Conservation (phyloP, 2,888 invertebrate species). For the Amblyjoppa proteus region DNA sequence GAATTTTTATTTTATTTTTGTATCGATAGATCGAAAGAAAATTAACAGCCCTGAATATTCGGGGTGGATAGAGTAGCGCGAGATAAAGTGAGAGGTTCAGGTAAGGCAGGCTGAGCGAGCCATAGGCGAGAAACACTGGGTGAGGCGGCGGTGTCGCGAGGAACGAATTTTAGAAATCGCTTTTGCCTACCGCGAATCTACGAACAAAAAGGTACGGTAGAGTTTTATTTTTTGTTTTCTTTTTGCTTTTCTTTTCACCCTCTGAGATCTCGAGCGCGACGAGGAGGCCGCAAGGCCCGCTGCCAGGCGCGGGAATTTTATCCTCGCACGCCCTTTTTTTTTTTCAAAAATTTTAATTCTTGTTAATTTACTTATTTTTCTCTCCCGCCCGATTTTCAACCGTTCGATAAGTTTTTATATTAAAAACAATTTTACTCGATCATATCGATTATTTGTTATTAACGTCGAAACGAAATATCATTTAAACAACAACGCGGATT, state of each 20-base stretch:
- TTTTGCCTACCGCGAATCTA: neutral
- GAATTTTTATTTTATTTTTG: neutral
- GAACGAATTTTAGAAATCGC: constrained; percentile 18
- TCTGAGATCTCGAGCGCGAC: neutral
- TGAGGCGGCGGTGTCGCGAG: constrained; percentile 37
- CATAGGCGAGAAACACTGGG: constrained; percentile 64
- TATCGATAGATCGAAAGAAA: neutral
- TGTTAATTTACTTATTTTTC: constrained; percentile 43
- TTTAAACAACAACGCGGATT: neutral
- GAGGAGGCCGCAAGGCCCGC: constrained; percentile 1
- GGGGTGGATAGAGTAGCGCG: neutral
- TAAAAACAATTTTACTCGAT: neutral
- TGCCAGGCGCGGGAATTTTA: constrained; percentile 1
- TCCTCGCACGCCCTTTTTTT: constrained; percentile 57
- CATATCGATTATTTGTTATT: neutral
- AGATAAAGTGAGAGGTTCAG: neutral
- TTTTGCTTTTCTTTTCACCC: neutral
- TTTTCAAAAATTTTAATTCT: constrained; percentile 24
- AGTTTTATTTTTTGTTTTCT: neutral
- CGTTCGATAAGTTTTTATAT: neutral
- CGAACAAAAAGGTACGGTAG: neutral
- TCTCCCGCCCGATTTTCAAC: constrained; percentile 34
- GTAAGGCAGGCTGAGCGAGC: neutral
- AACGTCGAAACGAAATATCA: no score
- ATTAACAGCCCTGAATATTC: neutral